phyloP scores from a whole-genome alignment of 2,888 invertebrate species.

The Drosophila atripex region DNA sequence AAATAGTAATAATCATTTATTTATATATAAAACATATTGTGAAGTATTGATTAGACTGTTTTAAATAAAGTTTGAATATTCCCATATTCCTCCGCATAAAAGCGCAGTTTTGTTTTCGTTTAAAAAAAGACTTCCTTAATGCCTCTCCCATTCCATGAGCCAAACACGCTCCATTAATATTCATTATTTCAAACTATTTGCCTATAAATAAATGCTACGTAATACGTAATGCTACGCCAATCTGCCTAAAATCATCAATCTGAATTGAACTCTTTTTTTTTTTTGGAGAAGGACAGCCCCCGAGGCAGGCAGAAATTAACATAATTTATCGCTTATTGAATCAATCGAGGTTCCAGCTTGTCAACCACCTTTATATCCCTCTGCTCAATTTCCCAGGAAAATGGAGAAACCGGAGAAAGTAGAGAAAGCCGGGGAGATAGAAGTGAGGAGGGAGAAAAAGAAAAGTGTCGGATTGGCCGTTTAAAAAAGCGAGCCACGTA shows the following conservation, averaged over 20 bases:
- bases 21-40: too few species aligned
- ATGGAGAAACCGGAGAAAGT: conserved; percentile 1
- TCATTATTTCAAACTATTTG: conserved; percentile 9
- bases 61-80: too few species aligned
- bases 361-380: conserved; percentile 19
- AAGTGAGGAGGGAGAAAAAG: not conserved
- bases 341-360: conserved; percentile 43
- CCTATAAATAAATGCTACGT: not conserved
- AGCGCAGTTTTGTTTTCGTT: not conserved
- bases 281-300: not conserved
- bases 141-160: not conserved
- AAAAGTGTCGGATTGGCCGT: conserved; percentile 25
- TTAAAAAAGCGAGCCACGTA: conserved; percentile 52
- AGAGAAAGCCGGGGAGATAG: not conserved
- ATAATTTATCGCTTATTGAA: conserved; percentile 51
- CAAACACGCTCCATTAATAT: conserved; percentile 6
- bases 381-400: not conserved
- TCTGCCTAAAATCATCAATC: conserved; percentile 26
- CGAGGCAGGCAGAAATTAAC: conserved; percentile 38
- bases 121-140: not conserved
- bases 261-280: conserved; percentile 9
- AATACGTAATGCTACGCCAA: not conserved
- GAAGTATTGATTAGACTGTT: too few species aligned
- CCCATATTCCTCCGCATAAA: too few species aligned
- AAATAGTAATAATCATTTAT: too few species aligned